phyloP scores from a whole-genome alignment of 1,140 invertebrate genomes.

The Proales similis region DNA sequence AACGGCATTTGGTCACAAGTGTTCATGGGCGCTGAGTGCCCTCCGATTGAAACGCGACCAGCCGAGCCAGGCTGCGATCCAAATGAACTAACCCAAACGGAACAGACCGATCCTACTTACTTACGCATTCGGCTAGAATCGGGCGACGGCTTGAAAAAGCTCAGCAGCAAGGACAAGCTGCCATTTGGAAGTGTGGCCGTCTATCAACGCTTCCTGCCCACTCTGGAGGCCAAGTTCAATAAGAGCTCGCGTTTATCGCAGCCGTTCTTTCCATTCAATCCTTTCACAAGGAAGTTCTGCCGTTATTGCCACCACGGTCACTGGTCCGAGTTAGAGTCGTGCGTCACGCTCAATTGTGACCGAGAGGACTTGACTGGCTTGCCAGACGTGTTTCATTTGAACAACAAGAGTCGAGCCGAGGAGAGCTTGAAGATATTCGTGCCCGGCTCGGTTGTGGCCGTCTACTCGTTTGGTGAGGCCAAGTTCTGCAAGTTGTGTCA shows the following conservation, averaged over 20 bases:
- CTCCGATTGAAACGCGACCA: neutral
- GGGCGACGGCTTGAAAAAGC: neutral
- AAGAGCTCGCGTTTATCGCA: neutral
- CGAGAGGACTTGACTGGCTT: constrained; percentile 10
- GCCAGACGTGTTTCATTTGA: neutral
- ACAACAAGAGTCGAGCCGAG: neutral
- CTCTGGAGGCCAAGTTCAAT: constrained; percentile 2
- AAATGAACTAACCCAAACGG: neutral
- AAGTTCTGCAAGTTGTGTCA: constrained; percentile 32
- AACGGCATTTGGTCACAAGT: constrained; percentile 32
- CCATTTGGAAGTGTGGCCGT: constrained; percentile 4
- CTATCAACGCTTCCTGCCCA: constrained; percentile 24
- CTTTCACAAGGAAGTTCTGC: constrained; percentile 22
- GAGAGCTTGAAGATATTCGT: neutral
- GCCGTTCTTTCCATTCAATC: neutral
- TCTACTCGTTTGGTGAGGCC: constrained; percentile 17
- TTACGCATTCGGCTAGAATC: constrained; percentile 19
- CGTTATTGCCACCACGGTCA: constrained; percentile 19
- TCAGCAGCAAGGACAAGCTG: neutral
- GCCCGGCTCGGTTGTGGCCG: constrained; percentile 13
- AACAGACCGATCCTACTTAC: constrained; percentile 2
- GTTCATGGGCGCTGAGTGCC: neutral
- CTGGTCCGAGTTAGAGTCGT: constrained; percentile 33
- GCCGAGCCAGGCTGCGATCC: neutral
- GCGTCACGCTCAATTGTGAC: constrained; percentile 1